Evolutionary conservation across 2,113 vertebrate genomes (phyloP).

Genomic region (Pygoscelis antarcticus): DNA sequence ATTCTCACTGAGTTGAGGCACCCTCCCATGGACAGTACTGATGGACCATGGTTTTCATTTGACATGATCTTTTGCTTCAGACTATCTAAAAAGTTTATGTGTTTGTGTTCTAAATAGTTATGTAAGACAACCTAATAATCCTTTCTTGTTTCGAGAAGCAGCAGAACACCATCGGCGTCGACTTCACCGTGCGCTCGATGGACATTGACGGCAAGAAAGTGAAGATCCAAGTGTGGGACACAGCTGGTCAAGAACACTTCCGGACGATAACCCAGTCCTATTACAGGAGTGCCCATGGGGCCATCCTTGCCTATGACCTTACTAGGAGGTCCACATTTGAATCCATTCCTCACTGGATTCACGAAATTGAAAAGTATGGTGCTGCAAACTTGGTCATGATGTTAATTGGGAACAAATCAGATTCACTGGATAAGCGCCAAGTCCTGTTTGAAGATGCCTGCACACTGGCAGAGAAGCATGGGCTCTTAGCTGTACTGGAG

Average conservation of each 20-base stretch:
- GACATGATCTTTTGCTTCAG: not conserved
- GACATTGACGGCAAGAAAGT: too few relatives aligned
- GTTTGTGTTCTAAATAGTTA: not conserved
- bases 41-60: not conserved
- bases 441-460: slow-evolving; percentile 91
- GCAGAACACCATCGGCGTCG: too few relatives aligned
- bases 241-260: too few relatives aligned
- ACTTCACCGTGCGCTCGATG: too few relatives aligned
- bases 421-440: slow-evolving; percentile 81
- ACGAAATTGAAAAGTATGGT: too few relatives aligned
- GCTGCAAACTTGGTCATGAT: too few relatives aligned
- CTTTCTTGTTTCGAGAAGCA: not conserved
- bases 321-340: too few relatives aligned
- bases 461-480: slow-evolving; percentile 82
- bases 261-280: too few relatives aligned
- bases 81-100: not conserved
- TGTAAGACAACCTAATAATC: not conserved
- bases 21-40: rapidly evolving
- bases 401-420: slow-evolving; percentile 86
- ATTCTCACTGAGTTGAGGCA: not conserved
- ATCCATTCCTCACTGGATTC: too few relatives aligned
- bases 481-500: slow-evolving; percentile 89
- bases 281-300: too few relatives aligned
- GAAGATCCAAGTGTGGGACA: too few relatives aligned
- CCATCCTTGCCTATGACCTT: too few relatives aligned